phyloP scores from a whole-genome alignment of 35 echinoderm and acorn worm species.

The Acanthaster planci region DNA sequence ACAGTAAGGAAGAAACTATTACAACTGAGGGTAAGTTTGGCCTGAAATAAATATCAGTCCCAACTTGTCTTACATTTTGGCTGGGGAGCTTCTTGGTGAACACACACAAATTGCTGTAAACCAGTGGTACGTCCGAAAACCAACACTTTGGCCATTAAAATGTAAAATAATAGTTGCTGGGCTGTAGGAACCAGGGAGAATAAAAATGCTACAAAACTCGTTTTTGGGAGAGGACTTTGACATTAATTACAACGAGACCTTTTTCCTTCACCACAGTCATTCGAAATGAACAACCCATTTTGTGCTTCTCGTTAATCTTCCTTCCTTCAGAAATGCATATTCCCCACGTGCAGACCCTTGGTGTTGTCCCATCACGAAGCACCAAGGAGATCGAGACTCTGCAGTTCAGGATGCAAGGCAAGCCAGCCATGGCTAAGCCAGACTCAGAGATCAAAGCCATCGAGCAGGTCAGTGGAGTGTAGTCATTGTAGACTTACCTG shows the following conservation, averaged over 20 bases:
- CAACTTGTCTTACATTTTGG: too few relatives aligned
- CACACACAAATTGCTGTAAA: too few relatives aligned
- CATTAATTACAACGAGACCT: not conserved
- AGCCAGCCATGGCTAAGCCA: conserved; percentile 52
- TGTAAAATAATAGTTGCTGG: too few relatives aligned
- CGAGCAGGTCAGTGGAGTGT: conserved; percentile 51
- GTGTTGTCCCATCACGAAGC: conserved; percentile 80
- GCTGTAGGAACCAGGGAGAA: not conserved
- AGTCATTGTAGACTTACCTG: too few relatives aligned
- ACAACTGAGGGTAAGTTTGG: conserved; percentile 61
- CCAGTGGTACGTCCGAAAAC: too few relatives aligned
- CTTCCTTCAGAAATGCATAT: conserved; percentile 54
- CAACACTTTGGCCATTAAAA: too few relatives aligned
- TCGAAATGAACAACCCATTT: not conserved
- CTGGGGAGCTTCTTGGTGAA: too few relatives aligned
- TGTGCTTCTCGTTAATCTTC: not conserved
- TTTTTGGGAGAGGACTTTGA: not conserved
- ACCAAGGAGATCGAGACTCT: conserved; percentile 53
- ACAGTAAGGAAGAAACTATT: conserved; percentile 62
- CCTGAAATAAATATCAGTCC: too few relatives aligned
- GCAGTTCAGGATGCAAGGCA: conserved; percentile 88
- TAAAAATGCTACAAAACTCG: not conserved
- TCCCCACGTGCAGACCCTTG: conserved; percentile 69
- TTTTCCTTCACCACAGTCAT: too few relatives aligned
- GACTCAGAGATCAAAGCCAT: conserved; percentile 72